Evolutionary conservation across 2,797 vertebrate genomes (phyloP), one percentile per base, ranked within the genome.

Genomic region (Chelon labrosus): DNA sequence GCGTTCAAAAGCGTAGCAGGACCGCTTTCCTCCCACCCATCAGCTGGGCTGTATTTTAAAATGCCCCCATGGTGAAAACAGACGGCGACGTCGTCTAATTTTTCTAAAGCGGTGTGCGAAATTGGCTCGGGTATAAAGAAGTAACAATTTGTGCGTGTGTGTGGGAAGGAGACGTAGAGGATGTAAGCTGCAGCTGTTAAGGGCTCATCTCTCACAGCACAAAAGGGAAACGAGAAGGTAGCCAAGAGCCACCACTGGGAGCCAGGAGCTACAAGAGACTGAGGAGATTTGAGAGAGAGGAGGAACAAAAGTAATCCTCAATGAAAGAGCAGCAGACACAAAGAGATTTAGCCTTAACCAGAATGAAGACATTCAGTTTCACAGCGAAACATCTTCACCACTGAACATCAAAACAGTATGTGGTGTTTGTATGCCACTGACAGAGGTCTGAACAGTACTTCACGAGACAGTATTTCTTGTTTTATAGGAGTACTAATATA

Each of bases 171-270:
- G 74, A 77, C 79, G 55, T 62, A 44, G 79, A 65, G 75, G 69
- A 86, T 89, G 86, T 84, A 77, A 86, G 88, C 89, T 88, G 86
- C 87, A 83, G 77, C 86, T 84, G 82, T 85, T 87, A 73, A 78
- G 73, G 42, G 71, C 86, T 91, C 79, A 83, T 85, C 84, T 89
- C 85, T 85, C 52, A 11, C 61, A 66, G 70, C 84, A 83, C 80
- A 89, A 89, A 88, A 83, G 61, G 79, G 47, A 84, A 62, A 79
- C 69, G 65, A 76, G 77, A 74, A 74, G 82, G 79, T 79, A 77
- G 75, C 83, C 74, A 65, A 80, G 88, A 79, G 77, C 80, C 75
- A 80, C 80, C 13, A 81, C 35, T 74, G 75, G 69, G 81, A 87
- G 84, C 85, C 89, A 82, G 77, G 70, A 54, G 70, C 71, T 60